Base-by-base conservation (phyloP, 2,888 invertebrate genomes). In the Diachrysia chrysitis region DNA sequence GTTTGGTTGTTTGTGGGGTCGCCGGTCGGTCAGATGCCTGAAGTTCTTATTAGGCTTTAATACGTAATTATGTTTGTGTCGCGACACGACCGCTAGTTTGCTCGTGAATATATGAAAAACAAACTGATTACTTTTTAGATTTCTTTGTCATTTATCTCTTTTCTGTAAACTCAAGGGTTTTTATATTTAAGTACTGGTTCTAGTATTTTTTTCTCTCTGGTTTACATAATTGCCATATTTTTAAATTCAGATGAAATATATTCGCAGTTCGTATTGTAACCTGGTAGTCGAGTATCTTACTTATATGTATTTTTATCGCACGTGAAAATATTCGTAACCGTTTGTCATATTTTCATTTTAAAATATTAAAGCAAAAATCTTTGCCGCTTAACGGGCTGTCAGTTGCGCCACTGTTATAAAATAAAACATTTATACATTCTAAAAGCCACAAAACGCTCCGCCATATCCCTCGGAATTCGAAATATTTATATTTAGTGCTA, bases 401-500 rank as follows among this genome's bases (percentile, higher is more conserved):
- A 62, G 42, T 14, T 32, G 17, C 48, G 32, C 17, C 56, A 63
- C 29, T 48, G 56, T 10, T 17, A 55, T 29, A 48, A 59, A 32
- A 46, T 29, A 59, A 56, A 57, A 61, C 23, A 56, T 61, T 59
- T 23, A 54, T 42, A 63, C 51, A 64, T 59, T 66, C 42, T 57
- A 65, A 69, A 67, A 35, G 6, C 48, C 42, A 66, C 63, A 66
- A 73, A 64, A 66, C 59, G 59, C 70, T 64, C 68, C 66, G 61
- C 65, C 60, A 67, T 25, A 74, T 60, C 59, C 59, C 29, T 46
- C 7, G 82, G 83, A 83, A 78, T 81, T 77, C 82, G 71, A 84
- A 85, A 87, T 88, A 89, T 90, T 89, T 88, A 85, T 87, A 87
- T 87, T 87, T 87, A 86, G 85, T 84, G 75, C 78, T 81, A 78